These are phyloP conservation scores for Netelia inedita DNA, from an alignment of 2,888 invertebrate species.

Conservation along the genomic window DNA sequence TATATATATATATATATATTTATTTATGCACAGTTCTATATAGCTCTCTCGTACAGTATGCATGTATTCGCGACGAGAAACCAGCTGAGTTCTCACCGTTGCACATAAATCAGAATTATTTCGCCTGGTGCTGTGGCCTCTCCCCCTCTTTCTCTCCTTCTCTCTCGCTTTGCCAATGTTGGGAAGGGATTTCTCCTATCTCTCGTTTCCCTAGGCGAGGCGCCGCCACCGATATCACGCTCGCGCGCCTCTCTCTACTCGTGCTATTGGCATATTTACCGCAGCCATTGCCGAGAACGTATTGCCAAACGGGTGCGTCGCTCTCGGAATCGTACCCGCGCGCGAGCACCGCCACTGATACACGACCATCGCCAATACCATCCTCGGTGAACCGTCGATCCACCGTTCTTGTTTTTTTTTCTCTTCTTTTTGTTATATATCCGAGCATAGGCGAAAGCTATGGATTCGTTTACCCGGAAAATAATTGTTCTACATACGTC, in stretches of 20 bases:
- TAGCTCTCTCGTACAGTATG: conserved; percentile 44
- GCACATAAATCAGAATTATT: conserved; percentile 75
- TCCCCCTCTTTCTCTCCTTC: conserved; percentile 24
- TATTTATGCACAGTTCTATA: not conserved
- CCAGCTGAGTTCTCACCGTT: conserved; percentile 68
- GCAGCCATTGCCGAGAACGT: conserved; percentile 72
- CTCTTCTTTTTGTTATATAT: conserved; percentile 1
- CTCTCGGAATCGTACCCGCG: conserved; percentile 53
- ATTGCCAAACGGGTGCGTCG: conserved; percentile 70
- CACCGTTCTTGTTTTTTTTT: conserved; percentile 23
- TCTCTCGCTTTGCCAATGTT: conserved; percentile 1
- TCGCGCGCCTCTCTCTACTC: conserved; percentile 52
- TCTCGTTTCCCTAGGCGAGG: conserved; percentile 70
- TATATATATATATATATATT: conserved; percentile 38
- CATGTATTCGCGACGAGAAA: conserved; percentile 62
- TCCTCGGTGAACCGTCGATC: conserved; percentile 51
- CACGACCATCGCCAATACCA: conserved; percentile 60
- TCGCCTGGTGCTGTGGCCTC: conserved; percentile 59
- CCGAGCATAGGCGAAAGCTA: conserved; percentile 39
- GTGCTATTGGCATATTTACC: conserved; percentile 74
- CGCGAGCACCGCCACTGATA: conserved; percentile 52
- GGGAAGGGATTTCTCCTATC: conserved; percentile 63
- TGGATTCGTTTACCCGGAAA: conserved; percentile 58
- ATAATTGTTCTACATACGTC: conserved; percentile 64
- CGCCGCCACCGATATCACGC: conserved; percentile 59